A percentile compares a stretch with the other conserved stretches of the same genome.
Evolutionary conservation across 2,888 invertebrate species (phyloP).

Genomic region (Pseudanteris insignis): DNA sequence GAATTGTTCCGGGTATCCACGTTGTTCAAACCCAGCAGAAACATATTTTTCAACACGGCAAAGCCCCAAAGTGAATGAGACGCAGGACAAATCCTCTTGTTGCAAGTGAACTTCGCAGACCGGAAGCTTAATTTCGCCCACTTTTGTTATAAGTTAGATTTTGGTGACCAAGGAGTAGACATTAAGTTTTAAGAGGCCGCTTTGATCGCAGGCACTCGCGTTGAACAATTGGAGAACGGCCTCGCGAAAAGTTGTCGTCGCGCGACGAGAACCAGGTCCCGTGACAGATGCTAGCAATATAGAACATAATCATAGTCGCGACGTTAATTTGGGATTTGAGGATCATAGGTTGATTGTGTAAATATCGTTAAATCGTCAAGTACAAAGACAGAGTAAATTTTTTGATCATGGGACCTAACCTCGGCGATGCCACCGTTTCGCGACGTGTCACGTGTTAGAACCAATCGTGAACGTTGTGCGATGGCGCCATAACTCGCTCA

Average conservation of each 20-base stretch:
- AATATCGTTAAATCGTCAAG: constrained; percentile 29
- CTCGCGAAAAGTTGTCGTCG: constrained; percentile 14
- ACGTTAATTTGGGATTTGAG: no score
- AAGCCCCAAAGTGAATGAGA: constrained; percentile 1
- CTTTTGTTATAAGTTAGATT: no score
- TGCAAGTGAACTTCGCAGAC: constrained; percentile 13
- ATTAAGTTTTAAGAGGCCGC: no score
- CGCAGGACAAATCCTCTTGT: constrained; percentile 5
- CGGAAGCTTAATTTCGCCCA: constrained; percentile 7
- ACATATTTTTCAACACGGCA: constrained; percentile 15
- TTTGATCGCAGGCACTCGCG: no score
- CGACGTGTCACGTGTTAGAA: no score
- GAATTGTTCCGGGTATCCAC: constrained; percentile 7
- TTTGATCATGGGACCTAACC: constrained; percentile 18
- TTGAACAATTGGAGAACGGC: constrained; percentile 10
- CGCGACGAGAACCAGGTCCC: no score
- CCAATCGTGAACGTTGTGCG: constrained; percentile 20
- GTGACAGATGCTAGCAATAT: constrained; percentile 27
- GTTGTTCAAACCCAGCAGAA: constrained; percentile 4
- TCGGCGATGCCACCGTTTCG: constrained; percentile 25
- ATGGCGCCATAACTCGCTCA: constrained; percentile 38
- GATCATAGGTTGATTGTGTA: no score
- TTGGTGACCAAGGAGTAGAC: no score
- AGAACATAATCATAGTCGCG: constrained; percentile 33
- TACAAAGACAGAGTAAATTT: constrained; percentile 28